Evolutionary conservation across 2,797 vertebrate species (phyloP).

Genomic region (Linurgus olivaceus): DNA sequence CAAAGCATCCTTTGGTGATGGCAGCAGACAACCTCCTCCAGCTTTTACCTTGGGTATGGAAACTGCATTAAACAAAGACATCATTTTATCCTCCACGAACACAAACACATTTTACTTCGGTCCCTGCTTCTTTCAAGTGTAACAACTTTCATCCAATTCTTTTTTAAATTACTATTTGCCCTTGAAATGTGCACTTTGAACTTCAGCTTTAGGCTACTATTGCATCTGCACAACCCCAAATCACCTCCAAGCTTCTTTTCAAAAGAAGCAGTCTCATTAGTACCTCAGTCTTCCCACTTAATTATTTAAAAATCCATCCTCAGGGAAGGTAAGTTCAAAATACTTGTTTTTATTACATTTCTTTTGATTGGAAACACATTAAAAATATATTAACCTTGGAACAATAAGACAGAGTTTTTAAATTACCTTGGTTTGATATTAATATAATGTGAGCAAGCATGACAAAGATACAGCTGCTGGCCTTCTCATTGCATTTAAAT

Average conservation of each 20-base stretch:
- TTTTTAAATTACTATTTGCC: conserved; percentile 11
- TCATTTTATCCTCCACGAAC: neutral
- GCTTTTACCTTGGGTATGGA: neutral
- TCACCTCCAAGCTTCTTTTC: neutral
- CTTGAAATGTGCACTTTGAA: conserved; percentile 42
- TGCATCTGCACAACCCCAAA: neutral
- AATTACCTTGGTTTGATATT: conserved; percentile 16
- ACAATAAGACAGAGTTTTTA: conserved; percentile 21
- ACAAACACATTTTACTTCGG: neutral
- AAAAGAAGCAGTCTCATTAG: conserved; percentile 18
- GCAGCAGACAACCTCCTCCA: neutral
- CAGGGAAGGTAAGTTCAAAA: conserved; percentile 33
- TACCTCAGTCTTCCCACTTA: conserved; percentile 13
- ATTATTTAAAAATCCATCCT: conserved; percentile 43
- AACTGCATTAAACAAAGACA: neutral
- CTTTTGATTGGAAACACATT: conserved; percentile 40
- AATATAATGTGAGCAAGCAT: conserved; percentile 42
- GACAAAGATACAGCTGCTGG: conserved; percentile 31
- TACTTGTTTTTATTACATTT: conserved; percentile 1
- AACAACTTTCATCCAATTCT: neutral
- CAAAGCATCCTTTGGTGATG: neutral
- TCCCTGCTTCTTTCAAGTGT: neutral
- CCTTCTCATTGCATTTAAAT: conserved; percentile 33
- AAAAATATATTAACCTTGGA: conserved; percentile 47
- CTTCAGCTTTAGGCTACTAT: conserved; percentile 24